A percentile compares a stretch with the other conserved stretches of the same genome.
Evolutionary conservation across 2,888 invertebrate species (phyloP).

Genomic region (Lepidocyrtoides sp.): DNA sequence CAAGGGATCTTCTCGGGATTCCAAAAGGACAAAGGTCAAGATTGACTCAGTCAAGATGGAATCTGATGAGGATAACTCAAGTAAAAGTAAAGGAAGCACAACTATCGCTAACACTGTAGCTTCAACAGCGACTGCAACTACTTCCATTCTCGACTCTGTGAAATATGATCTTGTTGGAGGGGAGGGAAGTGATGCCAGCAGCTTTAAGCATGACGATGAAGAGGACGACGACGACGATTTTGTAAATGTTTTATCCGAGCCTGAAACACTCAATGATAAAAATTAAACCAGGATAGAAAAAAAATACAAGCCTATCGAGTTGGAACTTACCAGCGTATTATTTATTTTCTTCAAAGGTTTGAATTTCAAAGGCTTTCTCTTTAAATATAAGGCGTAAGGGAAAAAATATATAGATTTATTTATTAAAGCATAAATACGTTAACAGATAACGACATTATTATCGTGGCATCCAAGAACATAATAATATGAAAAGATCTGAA

Average conservation of each 20-base stretch:
- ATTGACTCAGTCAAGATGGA: conserved; percentile 78
- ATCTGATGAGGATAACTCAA: conserved; percentile 77
- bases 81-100: conserved; percentile 4
- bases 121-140: background rate
- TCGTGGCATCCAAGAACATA: background rate
- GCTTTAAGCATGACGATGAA: conserved; percentile 66
- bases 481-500: background rate
- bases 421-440: background rate
- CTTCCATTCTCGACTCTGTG: conserved; percentile 50
- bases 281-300: conserved; percentile 57
- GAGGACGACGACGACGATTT: conserved; percentile 79
- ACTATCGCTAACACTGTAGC: background rate
- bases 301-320: background rate
- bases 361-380: conserved; percentile 38
- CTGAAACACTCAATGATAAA: conserved; percentile 75
- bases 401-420: background rate
- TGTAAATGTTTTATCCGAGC: conserved; percentile 83
- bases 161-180: conserved; percentile 72
- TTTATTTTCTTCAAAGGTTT: conserved; percentile 22
- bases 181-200: conserved; percentile 73
- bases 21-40: conserved; percentile 80
- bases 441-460: background rate
- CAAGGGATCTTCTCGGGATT: conserved; percentile 75
- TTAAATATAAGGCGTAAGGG: background rate
- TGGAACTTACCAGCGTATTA: background rate